phyloP scores from a whole-genome alignment of 2,797 vertebrate species.

The Chelonia mydas region DNA sequence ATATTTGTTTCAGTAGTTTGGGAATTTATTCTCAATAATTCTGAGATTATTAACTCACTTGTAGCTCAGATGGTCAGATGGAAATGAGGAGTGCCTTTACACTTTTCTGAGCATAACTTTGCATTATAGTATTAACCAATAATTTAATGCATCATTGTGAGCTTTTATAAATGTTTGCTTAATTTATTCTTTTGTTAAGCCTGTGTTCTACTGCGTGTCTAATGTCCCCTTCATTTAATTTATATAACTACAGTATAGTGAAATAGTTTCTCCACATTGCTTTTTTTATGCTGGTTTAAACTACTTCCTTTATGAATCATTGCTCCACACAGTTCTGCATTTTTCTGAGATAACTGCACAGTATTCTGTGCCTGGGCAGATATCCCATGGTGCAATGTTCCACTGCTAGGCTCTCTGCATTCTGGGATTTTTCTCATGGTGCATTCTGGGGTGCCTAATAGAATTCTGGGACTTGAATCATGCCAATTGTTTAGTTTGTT shows the following conservation, averaged over 20 bases:
- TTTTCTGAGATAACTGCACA: background rate
- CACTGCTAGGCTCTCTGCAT: background rate
- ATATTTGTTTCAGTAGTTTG: background rate
- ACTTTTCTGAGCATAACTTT: background rate
- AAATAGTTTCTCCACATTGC: background rate
- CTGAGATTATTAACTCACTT: background rate
- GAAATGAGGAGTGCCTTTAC: rapidly evolving
- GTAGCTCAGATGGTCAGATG: background rate
- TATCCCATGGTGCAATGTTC: background rate
- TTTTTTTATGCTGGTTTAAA: background rate
- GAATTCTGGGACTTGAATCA: background rate
- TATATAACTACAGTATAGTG: background rate
- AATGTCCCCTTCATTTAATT: background rate
- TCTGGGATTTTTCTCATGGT: background rate
- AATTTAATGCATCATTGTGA: background rate
- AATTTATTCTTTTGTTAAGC: background rate
- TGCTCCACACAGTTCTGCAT: too few species aligned
- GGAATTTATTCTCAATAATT: background rate
- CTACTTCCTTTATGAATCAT: background rate
- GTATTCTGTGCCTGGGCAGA: background rate
- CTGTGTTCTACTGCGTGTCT: background rate
- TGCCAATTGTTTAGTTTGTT: too few species aligned
- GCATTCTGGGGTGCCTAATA: background rate
- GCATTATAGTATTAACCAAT: background rate
- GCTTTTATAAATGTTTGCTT: background rate